These are phyloP conservation scores for Sapayoa aenigma DNA, from an alignment of 2,113 vertebrate genomes.

Conservation along the genomic window DNA sequence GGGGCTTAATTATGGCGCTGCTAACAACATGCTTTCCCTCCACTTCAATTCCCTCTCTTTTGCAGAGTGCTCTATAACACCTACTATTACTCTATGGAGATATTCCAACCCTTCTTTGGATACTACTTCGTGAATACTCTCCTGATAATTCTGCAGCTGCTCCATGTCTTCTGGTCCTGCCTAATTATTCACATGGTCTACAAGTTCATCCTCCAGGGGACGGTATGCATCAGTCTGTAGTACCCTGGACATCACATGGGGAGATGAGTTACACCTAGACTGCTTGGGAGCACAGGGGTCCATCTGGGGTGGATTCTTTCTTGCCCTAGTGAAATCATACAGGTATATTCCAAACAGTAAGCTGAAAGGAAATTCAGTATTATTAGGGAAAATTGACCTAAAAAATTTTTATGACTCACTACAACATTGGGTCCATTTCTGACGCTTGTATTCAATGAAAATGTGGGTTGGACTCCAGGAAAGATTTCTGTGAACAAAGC, in stretches of 20 bases:
- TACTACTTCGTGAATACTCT: slow-evolving; percentile 89
- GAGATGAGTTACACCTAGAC: not conserved
- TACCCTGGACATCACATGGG: not conserved
- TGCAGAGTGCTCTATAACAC: slow-evolving; percentile 81
- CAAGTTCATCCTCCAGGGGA: slow-evolving; percentile 82
- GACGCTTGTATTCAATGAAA: not conserved
- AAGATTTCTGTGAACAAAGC: not conserved
- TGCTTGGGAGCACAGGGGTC: not conserved
- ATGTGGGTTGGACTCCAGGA: not conserved
- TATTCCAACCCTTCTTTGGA: slow-evolving; percentile 81
- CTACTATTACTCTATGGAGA: slow-evolving; percentile 76
- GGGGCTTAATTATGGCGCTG: not conserved
- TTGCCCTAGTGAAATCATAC: not conserved
- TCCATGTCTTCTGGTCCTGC: slow-evolving; percentile 92
- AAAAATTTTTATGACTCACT: not conserved
- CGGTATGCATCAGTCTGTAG: slow-evolving; percentile 69
- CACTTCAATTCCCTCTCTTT: not conserved
- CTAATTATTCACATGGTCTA: slow-evolving; percentile 89
- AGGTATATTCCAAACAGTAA: not conserved
- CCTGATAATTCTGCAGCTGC: slow-evolving; percentile 80
- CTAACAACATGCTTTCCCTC: not conserved
- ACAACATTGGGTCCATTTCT: not conserved
- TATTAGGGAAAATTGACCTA: not conserved
- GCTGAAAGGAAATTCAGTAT: not conserved
- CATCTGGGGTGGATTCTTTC: not conserved